Conservation (phyloP, 2,888 invertebrate genomes). For the Panzeria rudis region DNA sequence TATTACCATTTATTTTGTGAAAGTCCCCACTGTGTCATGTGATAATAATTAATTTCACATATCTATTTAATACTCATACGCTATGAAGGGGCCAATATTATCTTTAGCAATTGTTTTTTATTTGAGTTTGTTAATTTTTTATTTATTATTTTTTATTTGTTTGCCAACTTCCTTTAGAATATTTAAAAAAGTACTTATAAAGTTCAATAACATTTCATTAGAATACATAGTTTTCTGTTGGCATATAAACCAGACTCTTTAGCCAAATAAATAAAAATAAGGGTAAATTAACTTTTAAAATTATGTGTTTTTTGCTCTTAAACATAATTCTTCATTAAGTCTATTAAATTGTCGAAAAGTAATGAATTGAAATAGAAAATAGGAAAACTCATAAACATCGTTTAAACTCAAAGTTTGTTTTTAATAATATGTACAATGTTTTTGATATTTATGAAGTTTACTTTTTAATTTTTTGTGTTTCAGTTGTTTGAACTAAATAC, state of each 20-base stretch:
- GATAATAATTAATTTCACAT: too few species aligned
- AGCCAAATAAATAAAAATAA: slow-evolving; percentile 19
- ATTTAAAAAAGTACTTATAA: background rate
- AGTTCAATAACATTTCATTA: slow-evolving; percentile 53
- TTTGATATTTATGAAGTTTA: background rate
- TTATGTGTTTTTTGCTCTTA: background rate
- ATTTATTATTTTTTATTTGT: background rate
- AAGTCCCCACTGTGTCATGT: too few species aligned
- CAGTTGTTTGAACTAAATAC: slow-evolving; percentile 16
- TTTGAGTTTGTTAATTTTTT: background rate
- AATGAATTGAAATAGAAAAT: background rate
- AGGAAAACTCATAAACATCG: background rate
- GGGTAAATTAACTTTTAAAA: background rate
- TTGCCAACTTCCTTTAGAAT: background rate
- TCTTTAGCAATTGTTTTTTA: background rate
- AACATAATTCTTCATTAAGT: background rate
- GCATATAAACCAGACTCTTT: slow-evolving; percentile 19
- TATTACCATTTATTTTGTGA: too few species aligned
- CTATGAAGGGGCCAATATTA: too few species aligned
- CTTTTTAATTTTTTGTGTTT: background rate
- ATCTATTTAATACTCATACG: too few species aligned
- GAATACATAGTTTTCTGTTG: slow-evolving; percentile 6
- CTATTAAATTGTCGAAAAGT: slow-evolving; percentile 17
- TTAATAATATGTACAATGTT: too few species aligned
- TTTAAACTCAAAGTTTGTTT: background rate